phyloP scores from a whole-genome alignment of 2,113 vertebrate genomes.

The Strigops habroptila region DNA sequence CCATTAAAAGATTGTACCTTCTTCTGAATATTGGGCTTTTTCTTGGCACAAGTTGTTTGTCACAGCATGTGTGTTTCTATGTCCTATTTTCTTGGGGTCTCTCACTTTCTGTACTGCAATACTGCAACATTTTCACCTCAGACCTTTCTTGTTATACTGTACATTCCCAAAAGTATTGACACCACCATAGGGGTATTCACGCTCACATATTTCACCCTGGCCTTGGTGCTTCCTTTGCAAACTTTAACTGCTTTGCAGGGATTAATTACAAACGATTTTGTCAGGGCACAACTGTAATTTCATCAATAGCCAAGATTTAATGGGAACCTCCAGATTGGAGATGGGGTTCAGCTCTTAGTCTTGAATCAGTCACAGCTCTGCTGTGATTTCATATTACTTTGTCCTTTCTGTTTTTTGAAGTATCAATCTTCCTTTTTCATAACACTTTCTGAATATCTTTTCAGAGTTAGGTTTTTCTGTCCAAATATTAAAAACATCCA shows the following conservation, averaged over 20 bases:
- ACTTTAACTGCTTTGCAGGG: background rate
- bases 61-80: background rate
- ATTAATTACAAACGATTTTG: background rate
- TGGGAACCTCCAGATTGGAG: accelerated
- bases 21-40: background rate
- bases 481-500: constrained; percentile 38
- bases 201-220: background rate
- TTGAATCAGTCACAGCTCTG: background rate
- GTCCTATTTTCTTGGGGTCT: background rate
- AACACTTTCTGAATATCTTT: background rate
- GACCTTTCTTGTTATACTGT: background rate
- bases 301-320: background rate
- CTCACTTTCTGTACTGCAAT: background rate
- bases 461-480: background rate
- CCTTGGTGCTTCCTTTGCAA: background rate
- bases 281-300: accelerated
- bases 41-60: background rate
- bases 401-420: background rate
- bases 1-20: background rate
- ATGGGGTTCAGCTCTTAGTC: background rate
- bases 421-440: background rate
- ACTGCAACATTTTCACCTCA: background rate
- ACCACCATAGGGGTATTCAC: accelerated
- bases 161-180: background rate
- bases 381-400: background rate